Evolutionary conservation across 2,113 vertebrate species (phyloP).

Genomic region (Crotophaga sulcirostris): DNA sequence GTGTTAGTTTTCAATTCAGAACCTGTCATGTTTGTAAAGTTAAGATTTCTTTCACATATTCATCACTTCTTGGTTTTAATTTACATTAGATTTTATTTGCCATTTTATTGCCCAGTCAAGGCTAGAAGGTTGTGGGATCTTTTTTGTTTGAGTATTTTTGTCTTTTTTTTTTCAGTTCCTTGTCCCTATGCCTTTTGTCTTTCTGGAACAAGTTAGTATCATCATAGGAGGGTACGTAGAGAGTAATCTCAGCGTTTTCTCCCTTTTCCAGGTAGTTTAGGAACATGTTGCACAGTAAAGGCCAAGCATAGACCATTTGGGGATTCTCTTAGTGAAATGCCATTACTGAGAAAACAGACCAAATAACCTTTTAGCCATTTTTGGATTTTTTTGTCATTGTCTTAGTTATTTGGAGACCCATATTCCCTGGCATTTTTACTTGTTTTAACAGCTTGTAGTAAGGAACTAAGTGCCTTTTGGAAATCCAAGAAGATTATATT

Average conservation of each 20-base stretch:
- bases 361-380: neutral
- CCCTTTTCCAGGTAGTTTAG: neutral
- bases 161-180: neutral
- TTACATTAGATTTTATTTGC: neutral
- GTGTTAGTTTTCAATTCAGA: neutral
- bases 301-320: neutral
- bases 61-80: neutral
- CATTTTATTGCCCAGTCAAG: neutral
- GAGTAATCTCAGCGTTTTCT: neutral
- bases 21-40: neutral
- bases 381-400: neutral
- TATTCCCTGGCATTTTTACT: neutral
- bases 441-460: neutral
- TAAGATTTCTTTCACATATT: neutral
- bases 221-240: neutral
- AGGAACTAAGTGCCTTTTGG: neutral
- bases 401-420: neutral
- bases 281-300: neutral
- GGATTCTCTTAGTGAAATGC: neutral
- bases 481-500: neutral
- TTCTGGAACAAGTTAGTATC: neutral
- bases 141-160: neutral
- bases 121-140: rapidly evolving
- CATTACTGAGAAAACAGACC: neutral
- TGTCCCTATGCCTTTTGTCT: neutral